Percentiles rank a stretch among this genome's conserved stretches.
Evolutionary conservation across 2,113 vertebrate species (phyloP).

Genomic region (Boulengeromyrus knoepffleri): DNA sequence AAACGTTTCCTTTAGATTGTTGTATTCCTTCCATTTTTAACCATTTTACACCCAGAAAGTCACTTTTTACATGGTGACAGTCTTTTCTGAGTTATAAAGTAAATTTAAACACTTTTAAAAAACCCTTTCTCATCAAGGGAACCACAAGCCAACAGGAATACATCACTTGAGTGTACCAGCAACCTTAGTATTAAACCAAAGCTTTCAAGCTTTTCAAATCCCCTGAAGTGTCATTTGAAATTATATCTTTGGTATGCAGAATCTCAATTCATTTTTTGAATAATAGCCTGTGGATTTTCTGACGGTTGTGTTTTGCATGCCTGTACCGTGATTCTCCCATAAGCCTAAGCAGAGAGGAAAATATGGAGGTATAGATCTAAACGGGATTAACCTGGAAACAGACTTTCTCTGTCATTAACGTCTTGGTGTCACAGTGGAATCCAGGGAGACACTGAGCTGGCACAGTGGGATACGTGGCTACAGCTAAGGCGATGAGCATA

Average conservation of each 20-base stretch:
- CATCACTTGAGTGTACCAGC: neutral
- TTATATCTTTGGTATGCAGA: neutral
- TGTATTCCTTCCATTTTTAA: neutral
- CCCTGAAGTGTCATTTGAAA: neutral
- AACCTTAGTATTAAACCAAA: neutral
- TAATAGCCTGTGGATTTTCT: neutral
- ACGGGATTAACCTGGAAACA: neutral
- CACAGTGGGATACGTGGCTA: neutral
- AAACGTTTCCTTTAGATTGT: neutral
- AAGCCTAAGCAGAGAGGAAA: neutral
- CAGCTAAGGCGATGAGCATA: conserved; percentile 1
- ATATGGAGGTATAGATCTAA: neutral
- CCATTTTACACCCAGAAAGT: neutral
- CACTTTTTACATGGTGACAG: neutral
- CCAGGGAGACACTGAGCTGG: neutral
- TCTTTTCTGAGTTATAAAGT: neutral
- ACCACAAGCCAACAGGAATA: neutral
- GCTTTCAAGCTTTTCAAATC: neutral
- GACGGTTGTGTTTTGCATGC: neutral
- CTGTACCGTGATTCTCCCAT: neutral
- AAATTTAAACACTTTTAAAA: neutral
- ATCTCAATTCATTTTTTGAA: neutral
- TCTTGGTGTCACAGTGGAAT: neutral
- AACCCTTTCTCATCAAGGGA: neutral
- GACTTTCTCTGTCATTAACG: neutral